Conservation (phyloP, 2,797 vertebrate species). For the Furcifer pardalis region DNA sequence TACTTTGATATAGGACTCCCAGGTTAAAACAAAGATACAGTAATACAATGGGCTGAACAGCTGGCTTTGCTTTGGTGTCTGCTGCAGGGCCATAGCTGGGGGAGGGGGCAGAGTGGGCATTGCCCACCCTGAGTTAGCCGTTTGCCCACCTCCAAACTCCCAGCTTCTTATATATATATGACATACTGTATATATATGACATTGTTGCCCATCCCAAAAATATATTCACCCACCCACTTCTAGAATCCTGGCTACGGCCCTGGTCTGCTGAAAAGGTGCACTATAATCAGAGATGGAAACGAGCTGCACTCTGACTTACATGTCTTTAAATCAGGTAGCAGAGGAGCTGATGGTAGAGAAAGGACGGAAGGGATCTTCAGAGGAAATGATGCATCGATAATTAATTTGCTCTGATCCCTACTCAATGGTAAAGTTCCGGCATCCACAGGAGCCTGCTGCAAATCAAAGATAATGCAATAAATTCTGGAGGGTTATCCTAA, state of each 20-base stretch:
- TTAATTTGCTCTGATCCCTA: conserved; percentile 47
- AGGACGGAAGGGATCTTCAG: conserved; percentile 18
- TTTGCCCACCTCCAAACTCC: too few relatives aligned
- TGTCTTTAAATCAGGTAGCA: conserved; percentile 52
- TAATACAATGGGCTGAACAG: too few relatives aligned
- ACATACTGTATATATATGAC: too few relatives aligned
- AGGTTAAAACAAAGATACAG: not conserved
- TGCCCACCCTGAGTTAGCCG: too few relatives aligned
- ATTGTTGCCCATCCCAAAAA: too few relatives aligned
- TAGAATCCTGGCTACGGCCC: too few relatives aligned
- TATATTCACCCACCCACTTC: too few relatives aligned
- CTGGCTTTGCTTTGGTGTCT: not conserved
- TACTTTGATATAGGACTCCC: not conserved
- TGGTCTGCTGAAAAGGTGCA: not conserved
- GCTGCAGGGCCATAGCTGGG: too few relatives aligned
- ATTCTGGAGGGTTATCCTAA: not conserved
- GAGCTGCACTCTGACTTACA: conserved; percentile 69
- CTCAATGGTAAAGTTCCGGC: conserved; percentile 42
- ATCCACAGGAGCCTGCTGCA: conserved; percentile 68
- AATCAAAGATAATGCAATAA: not conserved
- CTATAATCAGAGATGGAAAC: not conserved
- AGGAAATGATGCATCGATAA: conserved; percentile 11
- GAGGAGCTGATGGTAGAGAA: not conserved
- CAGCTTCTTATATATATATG: too few relatives aligned
- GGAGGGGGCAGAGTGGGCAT: too few relatives aligned